These are phyloP conservation scores for Aegithalos caudatus DNA, from an alignment of 2,113 vertebrate genomes.

Conservation along the genomic window DNA sequence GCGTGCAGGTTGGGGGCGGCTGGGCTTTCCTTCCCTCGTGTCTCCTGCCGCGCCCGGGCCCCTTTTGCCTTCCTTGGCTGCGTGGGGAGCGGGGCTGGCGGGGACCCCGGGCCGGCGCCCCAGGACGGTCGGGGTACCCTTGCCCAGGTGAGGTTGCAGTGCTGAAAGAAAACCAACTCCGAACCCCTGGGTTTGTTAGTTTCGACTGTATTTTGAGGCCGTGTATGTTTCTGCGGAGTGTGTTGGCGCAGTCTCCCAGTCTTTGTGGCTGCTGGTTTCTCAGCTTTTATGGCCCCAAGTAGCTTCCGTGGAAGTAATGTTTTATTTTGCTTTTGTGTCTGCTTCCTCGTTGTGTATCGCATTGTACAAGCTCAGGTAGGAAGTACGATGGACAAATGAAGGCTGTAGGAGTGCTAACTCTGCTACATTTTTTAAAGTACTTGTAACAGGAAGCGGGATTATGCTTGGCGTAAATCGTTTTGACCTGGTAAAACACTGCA, in stretches of 20 bases:
- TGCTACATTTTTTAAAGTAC: not conserved
- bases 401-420: not conserved
- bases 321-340: not conserved
- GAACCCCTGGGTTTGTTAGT: not conserved
- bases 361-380: not conserved
- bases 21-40: not conserved
- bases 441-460: constrained; percentile 17
- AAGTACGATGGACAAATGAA: not conserved
- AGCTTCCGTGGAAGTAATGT: not conserved
- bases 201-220: not conserved
- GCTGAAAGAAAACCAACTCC: fast-evolving
- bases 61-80: not conserved
- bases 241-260: fast-evolving
- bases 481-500: not conserved
- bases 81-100: not conserved
- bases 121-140: not conserved
- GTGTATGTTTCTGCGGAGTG: not conserved
- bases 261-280: not conserved
- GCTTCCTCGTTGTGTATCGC: not conserved
- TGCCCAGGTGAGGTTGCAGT: not conserved
- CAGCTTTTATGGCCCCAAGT: not conserved
- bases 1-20: not conserved
- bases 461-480: not conserved
- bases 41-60: no score
- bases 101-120: not conserved